Base-by-base conservation (phyloP, 1,140 invertebrate genomes). In the Musca vetustissima region DNA sequence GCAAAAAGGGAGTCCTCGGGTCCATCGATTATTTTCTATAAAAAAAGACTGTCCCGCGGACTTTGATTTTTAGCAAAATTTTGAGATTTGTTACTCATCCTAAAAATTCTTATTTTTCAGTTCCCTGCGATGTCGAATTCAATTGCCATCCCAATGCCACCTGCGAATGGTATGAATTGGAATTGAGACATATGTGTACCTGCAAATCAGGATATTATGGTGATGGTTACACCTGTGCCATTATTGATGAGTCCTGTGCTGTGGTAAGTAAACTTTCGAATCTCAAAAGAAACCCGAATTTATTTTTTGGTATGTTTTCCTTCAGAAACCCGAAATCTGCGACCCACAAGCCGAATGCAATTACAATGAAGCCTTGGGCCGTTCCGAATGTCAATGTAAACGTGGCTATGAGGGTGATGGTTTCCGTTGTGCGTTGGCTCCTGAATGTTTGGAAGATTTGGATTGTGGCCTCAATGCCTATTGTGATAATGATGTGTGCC, bases 371-470 rank as follows among this genome's bases (percentile, higher is more conserved):
- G 76, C 85, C 11, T 72, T 86, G 14, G 86, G 86, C n/a, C 87
- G 86, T 59, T 87, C 88, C 64, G 87, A 87, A 55, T 97, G 95
- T 81, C 85, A 91, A 17, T 97, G 95, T 79, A 88, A 90, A 69
- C 76, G 86, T 15, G 93, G 93, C 66, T 97, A 89, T 80, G 85
- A 88, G 61, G 94, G 94, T 59, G 91, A 95, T 78, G 94, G 93
- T 50, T 87, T 86, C 61, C 83, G 83, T 0, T 95, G 93, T 79
- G 84, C 83, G 70, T 79, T 86, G 53, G 70, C 84, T 74, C 88
- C 89, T 15, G 88, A 89, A 71, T 96, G 94, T 79, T 87, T 81
- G 17, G 85, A 86, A 24, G 86, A 88, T 64, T 83, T 87, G 0
- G 88, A 94, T 32, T 97, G 95, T 76, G 87, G 89, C 70, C 83